phyloP scores from a whole-genome alignment of 2,888 invertebrate genomes.

The Rhogogaster chlorosoma region DNA sequence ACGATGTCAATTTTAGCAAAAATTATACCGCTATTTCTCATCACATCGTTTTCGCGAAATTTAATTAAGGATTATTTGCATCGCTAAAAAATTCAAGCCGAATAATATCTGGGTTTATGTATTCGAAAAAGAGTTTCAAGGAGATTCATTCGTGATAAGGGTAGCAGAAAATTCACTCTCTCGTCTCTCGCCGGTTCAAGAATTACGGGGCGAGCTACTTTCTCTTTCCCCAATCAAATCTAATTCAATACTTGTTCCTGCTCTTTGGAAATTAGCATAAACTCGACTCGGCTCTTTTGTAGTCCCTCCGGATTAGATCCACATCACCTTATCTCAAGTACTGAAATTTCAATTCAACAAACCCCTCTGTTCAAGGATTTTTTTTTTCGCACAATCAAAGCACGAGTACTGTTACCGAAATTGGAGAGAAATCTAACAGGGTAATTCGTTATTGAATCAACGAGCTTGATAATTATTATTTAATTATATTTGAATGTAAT shows the following conservation, averaged over 20 bases:
- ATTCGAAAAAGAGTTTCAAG: not conserved
- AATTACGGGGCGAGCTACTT: not conserved
- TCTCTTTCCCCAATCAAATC: not conserved
- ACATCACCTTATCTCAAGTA: not conserved
- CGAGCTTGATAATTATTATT: not conserved
- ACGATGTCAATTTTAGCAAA: not conserved
- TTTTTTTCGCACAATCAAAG: not conserved
- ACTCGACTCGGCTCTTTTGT: not conserved
- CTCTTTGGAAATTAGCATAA: not conserved
- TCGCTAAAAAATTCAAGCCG: not conserved
- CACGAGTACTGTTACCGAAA: not conserved
- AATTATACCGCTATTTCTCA: constrained; percentile 2
- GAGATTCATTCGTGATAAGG: not conserved
- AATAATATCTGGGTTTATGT: not conserved
- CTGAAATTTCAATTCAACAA: not conserved
- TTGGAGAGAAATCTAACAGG: no score
- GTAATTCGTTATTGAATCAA: not conserved
- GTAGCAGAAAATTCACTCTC: not conserved
- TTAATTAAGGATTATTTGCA: not conserved
- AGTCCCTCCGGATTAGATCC: constrained; percentile 3
- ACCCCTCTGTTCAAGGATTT: not conserved
- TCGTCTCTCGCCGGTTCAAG: not conserved
- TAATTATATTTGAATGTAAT: not conserved
- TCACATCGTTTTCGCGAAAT: not conserved
- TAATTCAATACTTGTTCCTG: not conserved